Conservation (phyloP, 1,140 invertebrate species). For the Cotesia vestalis region DNA sequence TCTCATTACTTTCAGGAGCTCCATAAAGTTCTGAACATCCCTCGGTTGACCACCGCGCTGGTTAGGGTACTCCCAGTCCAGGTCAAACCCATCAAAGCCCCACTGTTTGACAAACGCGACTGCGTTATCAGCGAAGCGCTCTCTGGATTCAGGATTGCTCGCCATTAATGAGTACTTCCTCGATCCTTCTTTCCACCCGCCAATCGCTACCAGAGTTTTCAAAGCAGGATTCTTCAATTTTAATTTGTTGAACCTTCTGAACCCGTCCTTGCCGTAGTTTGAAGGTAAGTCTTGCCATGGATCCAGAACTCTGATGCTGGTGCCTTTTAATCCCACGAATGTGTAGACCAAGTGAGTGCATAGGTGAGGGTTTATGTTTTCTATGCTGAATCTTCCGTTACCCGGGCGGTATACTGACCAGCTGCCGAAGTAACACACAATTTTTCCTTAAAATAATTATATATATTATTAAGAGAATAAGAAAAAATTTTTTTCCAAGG, state of each 20-base stretch:
- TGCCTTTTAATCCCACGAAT: constrained; percentile 69
- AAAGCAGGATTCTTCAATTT: constrained; percentile 70
- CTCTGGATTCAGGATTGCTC: constrained; percentile 62
- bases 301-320: constrained; percentile 67
- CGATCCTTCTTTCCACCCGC: constrained; percentile 79
- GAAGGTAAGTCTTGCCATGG: constrained; percentile 70
- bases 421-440: constrained; percentile 77
- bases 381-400: constrained; percentile 72
- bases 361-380: constrained; percentile 73
- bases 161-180: constrained; percentile 72
- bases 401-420: constrained; percentile 77
- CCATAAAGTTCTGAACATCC: constrained; percentile 65
- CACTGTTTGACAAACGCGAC: constrained; percentile 71
- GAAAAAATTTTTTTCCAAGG: too few relatives aligned
- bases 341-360: constrained; percentile 78
- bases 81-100: constrained; percentile 81
- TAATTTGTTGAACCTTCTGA: constrained; percentile 64
- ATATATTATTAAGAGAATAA: not conserved
- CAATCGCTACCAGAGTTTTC: constrained; percentile 77
- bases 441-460: constrained; percentile 26
- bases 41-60: constrained; percentile 70
- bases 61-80: constrained; percentile 85
- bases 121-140: constrained; percentile 69
- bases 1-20: constrained; percentile 66
- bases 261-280: constrained; percentile 61